Evolutionary conservation across 1,140 invertebrate genomes (phyloP), one percentile per base, ranked within the genome.

Genomic region (Zaprionus tsacasi): DNA sequence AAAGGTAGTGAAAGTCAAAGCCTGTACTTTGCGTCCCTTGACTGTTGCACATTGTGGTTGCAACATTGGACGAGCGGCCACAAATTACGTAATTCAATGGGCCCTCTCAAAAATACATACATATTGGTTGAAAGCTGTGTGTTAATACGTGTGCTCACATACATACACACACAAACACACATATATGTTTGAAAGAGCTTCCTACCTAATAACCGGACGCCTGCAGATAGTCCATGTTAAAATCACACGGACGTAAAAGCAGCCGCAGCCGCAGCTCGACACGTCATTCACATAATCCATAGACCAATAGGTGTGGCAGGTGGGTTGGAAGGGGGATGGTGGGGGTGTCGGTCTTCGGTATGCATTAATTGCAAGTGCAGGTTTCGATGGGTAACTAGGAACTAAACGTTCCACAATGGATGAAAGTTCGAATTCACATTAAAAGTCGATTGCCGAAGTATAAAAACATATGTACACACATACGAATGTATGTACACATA

Each of bases 31-130:
- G 45, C 33, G 38, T 50, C 52, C 50, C 58, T 12, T 43, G 57
- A 43, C 30, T 55, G 45, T 56, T 64, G 33, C 30, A 45, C 59
- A 57, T 70, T 75, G 52, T 58, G 67, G 59, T 35, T 64, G 45
- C 15, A 70, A 48, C 35, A 67, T 63, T 65, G 72, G 58, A 43
- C 38, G 38, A 55, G 45, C 58, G 60, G 56, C 45, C 57, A 76
- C 70, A 76, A 76, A 76, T 76, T 76, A 76, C 40, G 70, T 61
- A 73, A 76, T 67, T 73, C 43, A 64, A 72, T 66, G 60, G 65
- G 63, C 60, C 61, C 33, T 74, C 38, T 35, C 38, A 36, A 57
- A 60, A 68, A 72, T 58, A 58, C 69, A 67, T 58, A 58, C 69
- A 59, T 27, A 60, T 13, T 35, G 10, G 12, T 64, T 30, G 56